Conservation (phyloP, 2,113 vertebrate genomes). For the Hippocampus barbouri region DNA sequence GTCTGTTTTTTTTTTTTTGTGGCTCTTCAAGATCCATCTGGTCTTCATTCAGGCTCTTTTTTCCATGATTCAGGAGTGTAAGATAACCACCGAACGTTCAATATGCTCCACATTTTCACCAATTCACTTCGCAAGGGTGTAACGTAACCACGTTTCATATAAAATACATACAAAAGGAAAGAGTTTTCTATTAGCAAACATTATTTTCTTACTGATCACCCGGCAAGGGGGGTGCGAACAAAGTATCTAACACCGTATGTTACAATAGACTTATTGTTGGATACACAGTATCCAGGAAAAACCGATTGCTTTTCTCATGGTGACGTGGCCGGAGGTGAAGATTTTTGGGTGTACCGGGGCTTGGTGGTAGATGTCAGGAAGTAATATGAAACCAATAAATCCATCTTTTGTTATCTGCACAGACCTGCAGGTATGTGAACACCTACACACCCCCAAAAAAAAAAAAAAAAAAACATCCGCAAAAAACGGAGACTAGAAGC, state of each 20-base stretch:
- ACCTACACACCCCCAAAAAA: no score
- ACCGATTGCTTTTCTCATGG: constrained; percentile 71
- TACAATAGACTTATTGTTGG: constrained; percentile 78
- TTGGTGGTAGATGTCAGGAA: constrained; percentile 8
- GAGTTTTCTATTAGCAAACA: constrained; percentile 81
- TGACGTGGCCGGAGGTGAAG: constrained; percentile 20
- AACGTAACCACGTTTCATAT: constrained; percentile 72
- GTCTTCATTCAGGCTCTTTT: constrained; percentile 25
- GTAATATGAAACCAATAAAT: neutral
- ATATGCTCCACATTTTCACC: constrained; percentile 29
- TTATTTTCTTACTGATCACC: constrained; percentile 60
- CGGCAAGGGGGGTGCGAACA: constrained; percentile 80
- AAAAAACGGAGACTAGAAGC: neutral
- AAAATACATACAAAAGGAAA: constrained; percentile 95
- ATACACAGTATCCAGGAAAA: constrained; percentile 94
- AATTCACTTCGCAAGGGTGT: constrained; percentile 26
- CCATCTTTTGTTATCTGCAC: neutral
- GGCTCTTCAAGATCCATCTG: constrained; percentile 23
- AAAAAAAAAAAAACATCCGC: neutral
- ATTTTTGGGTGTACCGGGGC: constrained; percentile 5
- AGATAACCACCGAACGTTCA: constrained; percentile 19
- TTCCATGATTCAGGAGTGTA: constrained; percentile 33
- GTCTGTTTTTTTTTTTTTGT: neutral
- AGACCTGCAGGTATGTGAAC: neutral
- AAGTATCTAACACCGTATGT: constrained; percentile 80